Conservation (phyloP, 2,888 invertebrate species). For the Diadegma fenestrale region DNA sequence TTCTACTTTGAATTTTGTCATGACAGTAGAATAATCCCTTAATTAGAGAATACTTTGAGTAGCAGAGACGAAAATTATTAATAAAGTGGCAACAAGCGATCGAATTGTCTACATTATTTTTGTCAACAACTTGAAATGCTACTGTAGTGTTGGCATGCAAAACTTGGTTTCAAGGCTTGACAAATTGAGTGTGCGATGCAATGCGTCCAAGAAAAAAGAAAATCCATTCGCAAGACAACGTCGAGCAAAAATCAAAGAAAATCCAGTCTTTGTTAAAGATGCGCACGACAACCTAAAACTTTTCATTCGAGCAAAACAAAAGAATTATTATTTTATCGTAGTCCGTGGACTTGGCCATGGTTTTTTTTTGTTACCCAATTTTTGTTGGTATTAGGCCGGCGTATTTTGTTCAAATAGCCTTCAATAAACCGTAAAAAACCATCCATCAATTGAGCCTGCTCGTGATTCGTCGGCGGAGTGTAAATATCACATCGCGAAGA, state of each 20-base stretch:
- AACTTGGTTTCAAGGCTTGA: neutral
- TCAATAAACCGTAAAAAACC: slow-evolving; percentile 94
- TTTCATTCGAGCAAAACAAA: slow-evolving; percentile 18
- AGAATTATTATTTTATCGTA: slow-evolving; percentile 9
- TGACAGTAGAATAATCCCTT: neutral
- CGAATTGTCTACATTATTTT: neutral
- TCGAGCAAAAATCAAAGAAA: slow-evolving; percentile 7
- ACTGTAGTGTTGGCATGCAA: slow-evolving; percentile 9
- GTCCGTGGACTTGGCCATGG: neutral
- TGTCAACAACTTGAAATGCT: neutral
- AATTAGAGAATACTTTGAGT: neutral
- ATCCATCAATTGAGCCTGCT: slow-evolving; percentile 88
- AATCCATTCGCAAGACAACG: slow-evolving; percentile 23
- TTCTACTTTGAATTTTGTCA: neutral
- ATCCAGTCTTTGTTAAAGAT: slow-evolving; percentile 37
- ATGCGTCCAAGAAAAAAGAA: slow-evolving; percentile 2
- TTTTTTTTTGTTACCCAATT: slow-evolving; percentile 89
- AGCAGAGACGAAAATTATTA: slow-evolving; percentile 1
- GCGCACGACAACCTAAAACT: slow-evolving; percentile 46
- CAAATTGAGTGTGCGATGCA: slow-evolving; percentile 15
- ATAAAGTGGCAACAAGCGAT: neutral
- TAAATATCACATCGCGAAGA: slow-evolving; percentile 94
- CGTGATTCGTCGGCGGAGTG: slow-evolving; percentile 87
- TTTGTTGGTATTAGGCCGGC: slow-evolving; percentile 91
- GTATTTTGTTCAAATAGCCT: slow-evolving; percentile 95